Evolutionary conservation across 37 sponge, comb jelly and placozoan species (phyloP).

Genomic region (Oopsacas minuta): DNA sequence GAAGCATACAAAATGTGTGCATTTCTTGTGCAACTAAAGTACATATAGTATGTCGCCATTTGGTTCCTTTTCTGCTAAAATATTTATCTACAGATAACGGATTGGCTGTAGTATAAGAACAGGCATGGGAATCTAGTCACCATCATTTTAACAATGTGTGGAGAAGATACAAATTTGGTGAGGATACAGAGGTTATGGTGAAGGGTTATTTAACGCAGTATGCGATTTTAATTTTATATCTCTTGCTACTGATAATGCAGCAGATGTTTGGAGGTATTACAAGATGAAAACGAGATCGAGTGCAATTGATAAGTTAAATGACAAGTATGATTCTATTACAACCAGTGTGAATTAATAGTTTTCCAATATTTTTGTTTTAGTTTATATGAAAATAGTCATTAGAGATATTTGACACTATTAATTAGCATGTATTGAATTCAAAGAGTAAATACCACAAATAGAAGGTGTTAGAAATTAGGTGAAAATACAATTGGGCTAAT

Average conservation of each 20-base stretch:
- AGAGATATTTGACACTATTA: too few relatives aligned
- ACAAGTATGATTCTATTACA: too few relatives aligned
- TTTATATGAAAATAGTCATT: too few relatives aligned
- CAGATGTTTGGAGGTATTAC: too few relatives aligned
- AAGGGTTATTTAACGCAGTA: not conserved
- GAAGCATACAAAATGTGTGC: not conserved
- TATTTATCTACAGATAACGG: not conserved
- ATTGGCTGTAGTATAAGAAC: not conserved
- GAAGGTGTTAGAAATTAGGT: too few relatives aligned
- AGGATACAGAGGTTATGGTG: not conserved
- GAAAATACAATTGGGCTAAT: too few relatives aligned
- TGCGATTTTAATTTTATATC: not conserved
- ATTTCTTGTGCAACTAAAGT: not conserved
- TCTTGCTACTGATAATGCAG: not conserved
- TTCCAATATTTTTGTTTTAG: too few relatives aligned
- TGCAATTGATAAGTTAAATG: too few relatives aligned
- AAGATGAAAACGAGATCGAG: too few relatives aligned
- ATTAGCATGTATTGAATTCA: too few relatives aligned
- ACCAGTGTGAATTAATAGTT: too few relatives aligned
- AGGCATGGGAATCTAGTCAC: not conserved
- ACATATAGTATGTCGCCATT: not conserved
- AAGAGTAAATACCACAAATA: too few relatives aligned
- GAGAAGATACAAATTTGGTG: not conserved
- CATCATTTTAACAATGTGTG: not conserved
- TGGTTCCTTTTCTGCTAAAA: not conserved